A percentile compares a stretch with the other conserved stretches of the same genome.
Conservation (phyloP, 2,113 vertebrate genomes). For the Callipepla squamata region DNA sequence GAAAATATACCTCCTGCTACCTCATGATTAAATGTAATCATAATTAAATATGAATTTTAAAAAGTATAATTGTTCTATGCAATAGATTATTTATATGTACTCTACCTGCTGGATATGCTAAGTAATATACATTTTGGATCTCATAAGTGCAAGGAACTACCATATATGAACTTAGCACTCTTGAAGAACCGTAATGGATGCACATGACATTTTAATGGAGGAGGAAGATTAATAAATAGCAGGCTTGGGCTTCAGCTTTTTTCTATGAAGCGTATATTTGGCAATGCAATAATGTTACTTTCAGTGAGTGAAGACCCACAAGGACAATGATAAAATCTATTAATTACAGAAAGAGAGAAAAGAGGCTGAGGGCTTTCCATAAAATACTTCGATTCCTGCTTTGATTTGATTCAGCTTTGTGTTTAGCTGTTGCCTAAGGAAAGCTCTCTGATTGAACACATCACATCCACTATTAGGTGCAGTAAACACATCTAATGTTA, state of each 20-base stretch:
- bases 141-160: not conserved
- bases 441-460: not conserved
- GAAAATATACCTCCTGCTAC: not conserved
- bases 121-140: not conserved
- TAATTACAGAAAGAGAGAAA: not conserved
- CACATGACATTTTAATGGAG: not conserved
- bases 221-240: not conserved
- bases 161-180: not conserved
- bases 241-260: not conserved
- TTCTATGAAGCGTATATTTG: not conserved
- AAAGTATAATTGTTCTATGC: not conserved
- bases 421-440: conserved; percentile 50
- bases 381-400: conserved; percentile 33
- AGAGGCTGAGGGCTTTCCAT: not conserved
- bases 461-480: not conserved
- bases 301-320: not conserved
- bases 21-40: not conserved
- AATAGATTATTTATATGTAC: not conserved
- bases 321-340: not conserved
- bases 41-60: not conserved
- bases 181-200: not conserved
- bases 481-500: not conserved
- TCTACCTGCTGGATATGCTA: not conserved
- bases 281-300: not conserved
- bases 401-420: conserved; percentile 47